Percentiles rank a stretch among this genome's conserved stretches.
Evolutionary conservation across 2,888 invertebrate species (phyloP).

Genomic region (Acanthococcus lagerstroemiae): DNA sequence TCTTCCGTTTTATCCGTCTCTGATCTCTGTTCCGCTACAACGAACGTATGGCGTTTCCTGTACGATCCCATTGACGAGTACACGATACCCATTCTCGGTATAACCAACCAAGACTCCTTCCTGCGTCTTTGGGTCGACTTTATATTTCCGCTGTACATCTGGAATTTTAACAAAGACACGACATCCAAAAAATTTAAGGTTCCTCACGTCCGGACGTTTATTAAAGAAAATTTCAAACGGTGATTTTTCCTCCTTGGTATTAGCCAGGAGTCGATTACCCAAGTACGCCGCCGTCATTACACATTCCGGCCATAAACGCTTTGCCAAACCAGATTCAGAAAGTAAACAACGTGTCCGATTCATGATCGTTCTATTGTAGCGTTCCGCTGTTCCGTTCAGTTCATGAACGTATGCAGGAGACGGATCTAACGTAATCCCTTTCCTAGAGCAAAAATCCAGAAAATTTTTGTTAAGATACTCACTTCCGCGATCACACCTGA

Average conservation of each 20-base stretch:
- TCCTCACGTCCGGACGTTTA: constrained; percentile 38
- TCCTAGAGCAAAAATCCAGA: constrained; percentile 19
- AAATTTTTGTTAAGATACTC: constrained; percentile 33
- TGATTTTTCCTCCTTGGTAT: constrained; percentile 35
- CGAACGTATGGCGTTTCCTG: neutral
- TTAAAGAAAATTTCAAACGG: constrained; percentile 38
- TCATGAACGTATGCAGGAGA: constrained; percentile 27
- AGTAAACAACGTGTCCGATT: neutral
- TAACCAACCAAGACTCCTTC: neutral
- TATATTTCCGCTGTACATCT: constrained; percentile 36
- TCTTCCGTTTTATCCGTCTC: neutral
- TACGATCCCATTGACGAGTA: neutral
- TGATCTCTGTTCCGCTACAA: no score
- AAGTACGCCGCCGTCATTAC: constrained; percentile 13
- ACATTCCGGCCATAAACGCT: constrained; percentile 27
- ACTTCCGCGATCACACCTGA: constrained; percentile 31
- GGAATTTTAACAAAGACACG: constrained; percentile 38
- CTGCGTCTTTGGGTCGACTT: constrained; percentile 10
- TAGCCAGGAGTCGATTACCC: constrained; percentile 30
- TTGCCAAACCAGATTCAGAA: neutral
- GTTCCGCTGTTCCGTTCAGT: constrained; percentile 31
- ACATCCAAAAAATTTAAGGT: constrained; percentile 38
- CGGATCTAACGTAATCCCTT: constrained; percentile 32
- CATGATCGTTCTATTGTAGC: constrained; percentile 22
- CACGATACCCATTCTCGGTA: constrained; percentile 1